Evolutionary conservation across 2,888 invertebrate species (phyloP).

Genomic region (Plebejus argus): DNA sequence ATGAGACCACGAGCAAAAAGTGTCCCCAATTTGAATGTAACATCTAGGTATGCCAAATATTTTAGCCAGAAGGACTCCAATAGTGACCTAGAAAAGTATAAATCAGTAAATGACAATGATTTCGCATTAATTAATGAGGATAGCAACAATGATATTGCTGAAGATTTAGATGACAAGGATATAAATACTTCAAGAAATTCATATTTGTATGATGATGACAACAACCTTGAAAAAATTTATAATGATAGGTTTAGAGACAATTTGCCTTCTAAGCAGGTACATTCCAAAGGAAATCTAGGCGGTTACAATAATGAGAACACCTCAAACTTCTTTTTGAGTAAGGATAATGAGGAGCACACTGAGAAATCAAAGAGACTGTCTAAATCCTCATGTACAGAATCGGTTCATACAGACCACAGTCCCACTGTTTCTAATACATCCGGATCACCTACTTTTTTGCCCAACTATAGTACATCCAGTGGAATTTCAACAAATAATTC

Average conservation of each 20-base stretch:
- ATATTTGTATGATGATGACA: constrained; percentile 52
- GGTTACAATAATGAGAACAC: constrained; percentile 45
- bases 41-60: constrained; percentile 75
- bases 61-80: constrained; percentile 70
- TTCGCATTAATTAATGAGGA: constrained; percentile 43
- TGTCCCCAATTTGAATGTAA: constrained; percentile 74
- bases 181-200: constrained; percentile 46
- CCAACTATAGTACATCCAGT: constrained; percentile 25
- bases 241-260: constrained; percentile 61
- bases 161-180: constrained; percentile 43
- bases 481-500: constrained; percentile 18
- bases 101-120: constrained; percentile 45
- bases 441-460: background rate
- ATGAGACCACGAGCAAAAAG: constrained; percentile 69
- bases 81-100: constrained; percentile 58
- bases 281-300: constrained; percentile 34
- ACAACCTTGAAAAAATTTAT: constrained; percentile 68
- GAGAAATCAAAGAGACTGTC: constrained; percentile 9
- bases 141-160: constrained; percentile 46
- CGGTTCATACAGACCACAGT: background rate
- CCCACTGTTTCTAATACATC: constrained; percentile 8
- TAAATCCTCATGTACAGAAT: background rate
- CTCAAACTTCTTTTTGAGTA: constrained; percentile 50
- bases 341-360: background rate
- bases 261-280: constrained; percentile 42